Evolutionary conservation across 2,797 vertebrate genomes (phyloP), one percentile per base, ranked within the genome.

Genomic region (Propithecus deckenii): DNA sequence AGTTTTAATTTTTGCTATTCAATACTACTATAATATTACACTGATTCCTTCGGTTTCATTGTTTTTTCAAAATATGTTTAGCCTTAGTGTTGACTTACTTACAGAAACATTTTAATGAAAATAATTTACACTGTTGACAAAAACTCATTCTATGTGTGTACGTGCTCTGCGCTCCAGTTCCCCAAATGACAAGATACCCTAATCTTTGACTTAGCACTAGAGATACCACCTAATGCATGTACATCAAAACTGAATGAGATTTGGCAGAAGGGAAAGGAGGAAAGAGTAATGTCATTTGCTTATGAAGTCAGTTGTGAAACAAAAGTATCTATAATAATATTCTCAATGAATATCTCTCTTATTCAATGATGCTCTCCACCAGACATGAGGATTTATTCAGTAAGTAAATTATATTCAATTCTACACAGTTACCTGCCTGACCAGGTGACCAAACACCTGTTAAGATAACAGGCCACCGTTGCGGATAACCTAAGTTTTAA

Each of bases 81-180:
- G 38, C 55, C 55, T 57, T 65, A 86, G 55, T 71, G 38, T 57
- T 89, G 75, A 80, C 9, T 28, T 20, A 79, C 14, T 46, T 59
- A 83, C 3, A 67, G 67, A 96, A 86, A 94, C 50, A 96, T 75
- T 92, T 94, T 90, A 92, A 96, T 46, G 38, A 30, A 74, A 94
- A 75, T 30, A 74, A 84, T 8, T 8, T 52, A 63, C 69, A 78
- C 3, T 88, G 18, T 3, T 89, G 43, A 50, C 30, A 97, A 69
- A 81, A 59, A 25, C 57, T 59, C 57, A 59, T 59, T 25, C 57
- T 41, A 35, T 48, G 8, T 13, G 1, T 15, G 14, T 15, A 15
- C 4, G 5, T 4, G 8, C 28, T 83, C 57, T 81, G 25, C 23
- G 46, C 69, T 52, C 43, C 59, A 63, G 9, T 86, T 57, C 55